Evolutionary conservation across 2,888 invertebrate species (phyloP).

Genomic region (Diarsia rubi): DNA sequence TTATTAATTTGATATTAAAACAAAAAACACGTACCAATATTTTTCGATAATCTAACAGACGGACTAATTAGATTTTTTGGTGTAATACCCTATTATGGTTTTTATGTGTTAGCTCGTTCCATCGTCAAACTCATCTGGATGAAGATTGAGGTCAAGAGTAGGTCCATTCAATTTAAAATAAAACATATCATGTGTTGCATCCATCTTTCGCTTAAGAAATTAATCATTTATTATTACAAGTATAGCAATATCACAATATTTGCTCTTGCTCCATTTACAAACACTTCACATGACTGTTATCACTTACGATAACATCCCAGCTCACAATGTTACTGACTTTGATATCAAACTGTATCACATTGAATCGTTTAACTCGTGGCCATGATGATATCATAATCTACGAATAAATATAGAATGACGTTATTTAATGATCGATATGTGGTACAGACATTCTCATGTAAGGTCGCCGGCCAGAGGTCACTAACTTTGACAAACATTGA

Average conservation of each 20-base stretch:
- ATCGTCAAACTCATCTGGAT: too few relatives aligned
- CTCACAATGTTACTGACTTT: slow-evolving; percentile 19
- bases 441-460: slow-evolving; percentile 15
- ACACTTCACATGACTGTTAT: slow-evolving; percentile 19
- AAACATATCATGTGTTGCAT: neutral
- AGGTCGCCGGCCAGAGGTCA: slow-evolving; percentile 38
- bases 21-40: too few relatives aligned
- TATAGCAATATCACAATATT: neutral
- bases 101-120: too few relatives aligned
- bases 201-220: neutral
- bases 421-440: slow-evolving; percentile 33
- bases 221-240: neutral
- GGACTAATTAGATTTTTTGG: too few relatives aligned
- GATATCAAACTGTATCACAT: slow-evolving; percentile 34
- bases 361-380: slow-evolving; percentile 10
- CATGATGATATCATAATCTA: slow-evolving; percentile 15
- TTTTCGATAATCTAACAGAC: too few relatives aligned
- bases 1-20: too few relatives aligned
- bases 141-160: too few relatives aligned
- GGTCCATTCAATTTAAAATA: too few relatives aligned
- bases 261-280: slow-evolving; percentile 8
- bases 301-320: slow-evolving; percentile 10
- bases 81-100: too few relatives aligned
- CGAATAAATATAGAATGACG: slow-evolving; percentile 17
- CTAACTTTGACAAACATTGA: slow-evolving; percentile 19